Conservation (phyloP, 2,888 invertebrate species). For the Horisme vitalbata region DNA sequence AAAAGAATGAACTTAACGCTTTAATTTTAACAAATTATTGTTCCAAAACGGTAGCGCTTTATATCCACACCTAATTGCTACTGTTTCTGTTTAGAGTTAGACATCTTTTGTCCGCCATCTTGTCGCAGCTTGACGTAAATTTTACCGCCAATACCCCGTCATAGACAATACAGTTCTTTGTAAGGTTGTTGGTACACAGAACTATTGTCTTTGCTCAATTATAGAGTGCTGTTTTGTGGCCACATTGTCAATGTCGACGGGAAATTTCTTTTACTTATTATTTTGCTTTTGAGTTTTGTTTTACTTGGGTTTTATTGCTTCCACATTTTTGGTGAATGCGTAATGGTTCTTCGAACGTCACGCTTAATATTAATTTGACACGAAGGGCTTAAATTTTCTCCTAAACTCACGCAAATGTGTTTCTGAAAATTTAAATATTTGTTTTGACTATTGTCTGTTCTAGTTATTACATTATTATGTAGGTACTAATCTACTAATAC, state of each 20-base stretch:
- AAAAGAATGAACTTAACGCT: constrained; percentile 48
- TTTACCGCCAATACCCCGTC: constrained; percentile 64
- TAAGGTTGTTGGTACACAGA: constrained; percentile 59
- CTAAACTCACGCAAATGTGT: too few species aligned
- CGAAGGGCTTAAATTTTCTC: constrained; percentile 7
- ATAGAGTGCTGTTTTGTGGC: constrained; percentile 67
- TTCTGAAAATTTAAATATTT: too few species aligned
- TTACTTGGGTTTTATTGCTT: constrained; percentile 63
- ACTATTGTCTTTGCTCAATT: constrained; percentile 77
- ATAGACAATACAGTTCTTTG: constrained; percentile 49
- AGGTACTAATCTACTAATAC: too few species aligned
- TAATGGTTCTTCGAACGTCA: constrained; percentile 50
- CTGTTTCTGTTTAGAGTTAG: constrained; percentile 23
- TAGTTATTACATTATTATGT: too few species aligned
- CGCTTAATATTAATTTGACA: constrained; percentile 18
- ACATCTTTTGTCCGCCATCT: constrained; percentile 46
- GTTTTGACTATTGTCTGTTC: too few species aligned
- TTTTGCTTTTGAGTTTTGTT: constrained; percentile 32
- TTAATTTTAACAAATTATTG: constrained; percentile 64
- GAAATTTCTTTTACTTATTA: constrained; percentile 68
- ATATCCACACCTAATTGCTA: constrained; percentile 36
- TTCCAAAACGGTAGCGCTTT: constrained; percentile 65
- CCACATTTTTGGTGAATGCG: constrained; percentile 62
- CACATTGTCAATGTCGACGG: constrained; percentile 43
- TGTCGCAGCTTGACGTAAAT: constrained; percentile 63